phyloP scores from a whole-genome alignment of 64 coral and sea anemone genomes.

The Dendrophyllia cribrosa region DNA sequence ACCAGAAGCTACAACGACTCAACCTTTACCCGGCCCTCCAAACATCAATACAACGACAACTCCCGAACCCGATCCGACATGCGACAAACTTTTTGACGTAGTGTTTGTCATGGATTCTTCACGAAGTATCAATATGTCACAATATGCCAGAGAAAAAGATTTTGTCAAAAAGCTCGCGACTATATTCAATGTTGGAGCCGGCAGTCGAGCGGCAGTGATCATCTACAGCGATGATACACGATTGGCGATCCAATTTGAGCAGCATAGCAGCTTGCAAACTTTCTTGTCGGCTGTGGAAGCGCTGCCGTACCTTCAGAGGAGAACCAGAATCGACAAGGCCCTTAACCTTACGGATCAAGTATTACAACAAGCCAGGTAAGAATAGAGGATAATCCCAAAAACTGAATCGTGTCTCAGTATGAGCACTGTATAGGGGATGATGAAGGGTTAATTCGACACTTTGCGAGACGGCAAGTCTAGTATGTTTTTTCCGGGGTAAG shows the following conservation, averaged over 20 bases:
- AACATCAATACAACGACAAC: background rate
- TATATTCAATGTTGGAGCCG: slow-evolving; percentile 70
- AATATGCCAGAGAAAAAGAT: slow-evolving; percentile 71
- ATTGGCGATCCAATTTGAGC: slow-evolving; percentile 65
- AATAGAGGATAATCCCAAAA: background rate
- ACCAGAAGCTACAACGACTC: background rate
- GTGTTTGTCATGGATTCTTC: slow-evolving; percentile 90
- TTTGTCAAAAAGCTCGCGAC: slow-evolving; percentile 79
- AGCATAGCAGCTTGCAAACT: slow-evolving; percentile 24
- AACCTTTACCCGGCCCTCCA: background rate
- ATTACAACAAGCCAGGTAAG: slow-evolving; percentile 20
- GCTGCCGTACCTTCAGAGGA: slow-evolving; percentile 74
- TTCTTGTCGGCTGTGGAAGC: slow-evolving; percentile 54
- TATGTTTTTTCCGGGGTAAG: too few species aligned
- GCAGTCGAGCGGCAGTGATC: slow-evolving; percentile 80
- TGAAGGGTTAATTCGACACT: too few species aligned
- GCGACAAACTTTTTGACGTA: slow-evolving; percentile 51
- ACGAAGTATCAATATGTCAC: slow-evolving; percentile 69
- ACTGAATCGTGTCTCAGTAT: too few species aligned
- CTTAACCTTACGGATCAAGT: slow-evolving; percentile 54
- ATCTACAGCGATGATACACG: slow-evolving; percentile 86
- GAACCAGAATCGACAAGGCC: slow-evolving; percentile 89
- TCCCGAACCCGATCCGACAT: background rate
- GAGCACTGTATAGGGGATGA: too few species aligned
- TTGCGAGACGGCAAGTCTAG: too few species aligned